Evolutionary conservation across 2,113 vertebrate species (phyloP).

Genomic region (Drymodes brunneopygia): DNA sequence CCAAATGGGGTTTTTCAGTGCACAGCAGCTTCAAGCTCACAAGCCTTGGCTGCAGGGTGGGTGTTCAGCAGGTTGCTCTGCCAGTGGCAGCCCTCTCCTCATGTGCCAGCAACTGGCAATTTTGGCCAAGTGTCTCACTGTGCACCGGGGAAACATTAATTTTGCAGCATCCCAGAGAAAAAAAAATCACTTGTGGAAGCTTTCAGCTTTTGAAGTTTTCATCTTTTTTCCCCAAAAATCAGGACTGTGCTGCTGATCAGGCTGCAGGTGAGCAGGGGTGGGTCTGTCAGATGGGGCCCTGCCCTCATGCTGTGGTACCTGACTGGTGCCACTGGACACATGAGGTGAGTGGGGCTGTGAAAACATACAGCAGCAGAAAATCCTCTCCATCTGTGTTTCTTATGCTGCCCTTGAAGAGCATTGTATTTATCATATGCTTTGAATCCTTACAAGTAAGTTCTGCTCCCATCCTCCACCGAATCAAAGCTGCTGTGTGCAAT

Average conservation of each 20-base stretch:
- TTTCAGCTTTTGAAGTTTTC: neutral
- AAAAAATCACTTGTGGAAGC: neutral
- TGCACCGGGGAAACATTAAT: neutral
- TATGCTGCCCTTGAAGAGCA: neutral
- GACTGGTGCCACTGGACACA: fast-evolving
- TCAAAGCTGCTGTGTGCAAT: neutral
- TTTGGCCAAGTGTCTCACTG: neutral
- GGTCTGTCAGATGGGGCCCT: neutral
- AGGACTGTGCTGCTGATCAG: fast-evolving
- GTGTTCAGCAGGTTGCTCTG: neutral
- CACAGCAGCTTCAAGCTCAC: neutral
- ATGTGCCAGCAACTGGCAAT: neutral
- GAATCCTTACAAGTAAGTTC: neutral
- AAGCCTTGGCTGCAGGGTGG: neutral
- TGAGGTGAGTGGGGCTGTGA: neutral
- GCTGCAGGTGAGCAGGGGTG: fast-evolving
- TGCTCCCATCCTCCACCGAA: neutral
- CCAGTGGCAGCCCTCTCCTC: neutral
- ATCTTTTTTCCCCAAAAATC: neutral
- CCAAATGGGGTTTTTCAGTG: constrained; percentile 28
- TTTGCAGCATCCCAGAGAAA: neutral
- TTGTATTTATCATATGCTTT: neutral
- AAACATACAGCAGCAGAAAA: neutral
- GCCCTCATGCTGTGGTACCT: neutral
- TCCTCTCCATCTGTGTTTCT: neutral